Base-by-base conservation (phyloP, 64 coral and sea anemone genomes). In the Acropora tenuis region DNA sequence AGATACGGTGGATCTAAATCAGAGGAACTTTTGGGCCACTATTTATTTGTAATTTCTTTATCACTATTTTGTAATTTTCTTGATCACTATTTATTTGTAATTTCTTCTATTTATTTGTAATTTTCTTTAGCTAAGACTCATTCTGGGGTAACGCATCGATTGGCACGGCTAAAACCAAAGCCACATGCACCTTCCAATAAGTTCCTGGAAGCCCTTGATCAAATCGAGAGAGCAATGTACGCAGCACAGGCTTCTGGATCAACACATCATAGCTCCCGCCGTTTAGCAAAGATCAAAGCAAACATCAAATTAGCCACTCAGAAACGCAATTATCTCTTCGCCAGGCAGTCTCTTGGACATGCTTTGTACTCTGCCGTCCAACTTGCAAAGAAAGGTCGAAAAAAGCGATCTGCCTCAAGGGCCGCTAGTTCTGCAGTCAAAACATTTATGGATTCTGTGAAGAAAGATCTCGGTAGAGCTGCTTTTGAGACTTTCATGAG, bases 141-240 rank as follows among this genome's bases (percentile, higher is more conserved):
- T 30, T 30, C 30, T 30, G 30, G 30, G 30, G 30, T 30, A 30
- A 10, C 52, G 3, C 10, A 5, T 8, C 52, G 52, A 10, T 8
- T 10, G 6, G 52, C 6, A 55, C 6, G 0, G 10, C 10, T 10
- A 55, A 55, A 55, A 10, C 52, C 6, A 55, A 69, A 78, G 5
- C 76, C 88, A 30, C 30, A 30, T 30, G 30, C 30, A 18, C 94
- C 94, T 12, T 95, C 94, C 16, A 95, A 95, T 84, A 95, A 85
- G 18, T 95, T 95, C 60, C 65, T 95, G 3, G 85, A 92, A 41
- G 89, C 89, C 0, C 17, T 95, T 9, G 89, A 78, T 78, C 78
- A 95, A 76, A 87, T 95, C 83, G 94, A 95, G 41, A 88, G 76
- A 41, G 67, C 89, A 1, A 78, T 95, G 1, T 88, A 82, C 49